Evolutionary conservation across 1,140 invertebrate genomes (phyloP).

Genomic region (Plutomurus gul): DNA sequence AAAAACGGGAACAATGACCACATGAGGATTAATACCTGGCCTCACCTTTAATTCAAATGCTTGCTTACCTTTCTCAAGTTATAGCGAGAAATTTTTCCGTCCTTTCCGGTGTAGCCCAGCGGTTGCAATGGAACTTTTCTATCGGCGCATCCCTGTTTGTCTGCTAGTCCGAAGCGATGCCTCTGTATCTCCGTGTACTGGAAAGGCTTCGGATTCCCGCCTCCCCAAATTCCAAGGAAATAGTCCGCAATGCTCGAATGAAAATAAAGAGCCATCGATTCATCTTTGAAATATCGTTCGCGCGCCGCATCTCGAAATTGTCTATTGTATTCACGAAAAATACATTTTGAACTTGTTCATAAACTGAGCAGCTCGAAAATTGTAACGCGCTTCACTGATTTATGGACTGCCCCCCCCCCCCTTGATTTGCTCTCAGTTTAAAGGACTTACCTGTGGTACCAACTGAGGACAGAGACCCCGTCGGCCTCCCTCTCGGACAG

Average conservation of each 20-base stretch:
- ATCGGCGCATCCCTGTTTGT: slow-evolving; percentile 91
- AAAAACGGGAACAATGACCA: too few relatives aligned
- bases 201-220: slow-evolving; percentile 72
- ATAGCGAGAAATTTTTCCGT: slow-evolving; percentile 82
- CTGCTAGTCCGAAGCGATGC: slow-evolving; percentile 70
- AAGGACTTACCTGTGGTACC: slow-evolving; percentile 88
- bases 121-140: slow-evolving; percentile 95
- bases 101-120: slow-evolving; percentile 86
- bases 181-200: slow-evolving; percentile 96
- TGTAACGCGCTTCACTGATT: background rate
- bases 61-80: slow-evolving; percentile 80
- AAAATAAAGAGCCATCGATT: slow-evolving; percentile 94
- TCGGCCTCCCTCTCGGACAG: slow-evolving; percentile 94
- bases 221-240: slow-evolving; percentile 93
- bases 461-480: slow-evolving; percentile 94
- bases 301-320: slow-evolving; percentile 92
- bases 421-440: too few relatives aligned
- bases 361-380: background rate
- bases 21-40: too few relatives aligned
- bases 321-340: slow-evolving; percentile 59
- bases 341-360: background rate
- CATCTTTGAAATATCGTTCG: slow-evolving; percentile 95
- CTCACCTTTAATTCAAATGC: too few relatives aligned
- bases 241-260: slow-evolving; percentile 98
- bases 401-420: too few relatives aligned